Evolutionary conservation across 2,888 invertebrate genomes (phyloP).

Genomic region (Strigamia transsilvanica): DNA sequence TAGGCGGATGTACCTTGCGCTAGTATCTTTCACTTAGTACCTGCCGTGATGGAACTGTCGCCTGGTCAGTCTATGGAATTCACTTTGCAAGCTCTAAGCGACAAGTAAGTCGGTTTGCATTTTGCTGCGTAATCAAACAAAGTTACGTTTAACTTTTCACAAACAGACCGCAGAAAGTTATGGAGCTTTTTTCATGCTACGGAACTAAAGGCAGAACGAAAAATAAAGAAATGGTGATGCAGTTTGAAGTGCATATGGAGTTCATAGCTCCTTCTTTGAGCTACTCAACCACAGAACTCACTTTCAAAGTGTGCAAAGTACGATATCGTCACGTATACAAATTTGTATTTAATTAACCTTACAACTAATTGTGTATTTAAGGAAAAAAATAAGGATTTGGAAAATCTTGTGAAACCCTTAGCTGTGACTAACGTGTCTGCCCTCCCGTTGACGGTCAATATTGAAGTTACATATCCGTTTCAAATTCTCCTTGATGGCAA

Average conservation of each 20-base stretch:
- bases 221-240: constrained; percentile 50
- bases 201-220: constrained; percentile 31
- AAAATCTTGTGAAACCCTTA: background rate
- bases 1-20: background rate
- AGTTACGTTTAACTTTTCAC: background rate
- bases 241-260: constrained; percentile 22
- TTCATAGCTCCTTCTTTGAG: constrained; percentile 43
- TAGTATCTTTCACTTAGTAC: constrained; percentile 2
- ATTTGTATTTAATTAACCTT: background rate
- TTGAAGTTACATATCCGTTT: background rate
- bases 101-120: background rate
- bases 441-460: background rate
- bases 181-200: constrained; percentile 22
- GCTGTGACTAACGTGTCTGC: background rate
- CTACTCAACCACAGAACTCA: constrained; percentile 31
- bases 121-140: background rate
- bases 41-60: constrained; percentile 1
- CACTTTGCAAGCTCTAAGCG: background rate
- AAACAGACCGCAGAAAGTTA: constrained; percentile 48
- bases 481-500: constrained; percentile 2
- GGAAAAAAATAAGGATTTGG: constrained; percentile 15
- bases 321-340: background rate
- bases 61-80: constrained; percentile 43
- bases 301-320: constrained; percentile 11
- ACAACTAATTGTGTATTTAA: background rate